Evolutionary conservation across 1,140 invertebrate species (phyloP).

Genomic region (Leucophenga varia): DNA sequence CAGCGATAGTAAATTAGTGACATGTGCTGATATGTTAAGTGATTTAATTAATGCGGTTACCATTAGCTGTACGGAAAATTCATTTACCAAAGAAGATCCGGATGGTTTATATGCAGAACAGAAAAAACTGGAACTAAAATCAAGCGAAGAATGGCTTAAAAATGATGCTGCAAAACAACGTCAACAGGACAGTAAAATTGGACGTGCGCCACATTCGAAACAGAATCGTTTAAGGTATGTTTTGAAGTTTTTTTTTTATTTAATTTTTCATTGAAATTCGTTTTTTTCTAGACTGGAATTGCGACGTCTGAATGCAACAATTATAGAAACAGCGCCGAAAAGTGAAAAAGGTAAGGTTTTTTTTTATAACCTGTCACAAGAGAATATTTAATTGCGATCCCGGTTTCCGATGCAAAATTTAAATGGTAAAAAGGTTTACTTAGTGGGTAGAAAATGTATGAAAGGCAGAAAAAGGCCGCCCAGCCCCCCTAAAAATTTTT

Average conservation of each 20-base stretch:
- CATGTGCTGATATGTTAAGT: conserved; percentile 41
- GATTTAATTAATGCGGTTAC: conserved; percentile 55
- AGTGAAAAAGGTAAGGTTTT: conserved; percentile 19
- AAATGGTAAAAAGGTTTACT: too few relatives aligned
- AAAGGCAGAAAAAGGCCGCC: too few relatives aligned
- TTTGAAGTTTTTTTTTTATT: conserved; percentile 1
- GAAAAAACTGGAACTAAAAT: too few relatives aligned
- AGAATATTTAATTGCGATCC: too few relatives aligned
- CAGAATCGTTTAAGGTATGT: conserved; percentile 37
- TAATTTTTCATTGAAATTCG: conserved; percentile 1
- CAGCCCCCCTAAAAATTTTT: too few relatives aligned
- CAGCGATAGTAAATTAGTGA: conserved; percentile 12
- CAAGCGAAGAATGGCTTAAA: too few relatives aligned
- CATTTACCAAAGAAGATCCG: conserved; percentile 39
- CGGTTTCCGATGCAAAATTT: too few relatives aligned
- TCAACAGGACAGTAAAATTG: background rate
- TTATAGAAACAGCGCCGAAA: conserved; percentile 45
- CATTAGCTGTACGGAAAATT: conserved; percentile 51
- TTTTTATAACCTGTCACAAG: too few relatives aligned
- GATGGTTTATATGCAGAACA: conserved; percentile 7
- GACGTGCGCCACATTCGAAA: conserved; percentile 9
- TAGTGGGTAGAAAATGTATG: too few relatives aligned
- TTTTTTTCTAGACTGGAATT: conserved; percentile 29
- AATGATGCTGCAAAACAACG: too few relatives aligned
- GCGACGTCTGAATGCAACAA: conserved; percentile 49